Base-by-base conservation (phyloP, 2,888 invertebrate species). In the Rotaria socialis region DNA sequence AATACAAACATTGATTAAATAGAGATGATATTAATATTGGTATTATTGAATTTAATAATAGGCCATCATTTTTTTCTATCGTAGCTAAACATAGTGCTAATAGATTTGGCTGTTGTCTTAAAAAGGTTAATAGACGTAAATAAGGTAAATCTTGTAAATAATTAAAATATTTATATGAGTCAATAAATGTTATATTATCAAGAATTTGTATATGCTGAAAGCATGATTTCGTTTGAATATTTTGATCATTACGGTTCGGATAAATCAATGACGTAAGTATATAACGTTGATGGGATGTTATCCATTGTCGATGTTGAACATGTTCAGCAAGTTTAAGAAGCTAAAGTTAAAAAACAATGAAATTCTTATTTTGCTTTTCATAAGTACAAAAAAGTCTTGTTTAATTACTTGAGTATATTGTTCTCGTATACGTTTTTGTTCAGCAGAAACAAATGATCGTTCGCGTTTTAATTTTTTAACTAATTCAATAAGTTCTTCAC, bases 101-200 rank as follows among this genome's bases (percentile, higher is more conserved):
- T 75, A 94, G 91, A 89, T 93, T 93, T 0, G 95, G 94, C 85
- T 94, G 93, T 87, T 93, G 93, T 87, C 94, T 93, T 67, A 95
- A 87, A 87, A 93, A 92, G 88, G 93, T 93, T 60, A 95, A 91
- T 87, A 95, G 93, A 88, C 94, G 94, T 58, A 94, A 94, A 88
- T 94, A 94, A 85, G 93, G 93, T 84, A 93, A 90, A 84, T 93
- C 93, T 93, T 95, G 75, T 43, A 43, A 95, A 91, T 95, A 95
- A 89, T 94, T 94, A 84, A 96, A 92, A 86, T 94, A 93, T 91
- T 95, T 95, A 91, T 95, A 94, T 24, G 94, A 95, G 90, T 95
- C 95, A 85, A 95, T 92, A 91, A 96, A 96, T 80, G 74, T 41
- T 41, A 60, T 56, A 55, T 67, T 75, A 43, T 67, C 84, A 16